Evolutionary conservation across 1,140 invertebrate species (phyloP), one percentile per base, ranked within the genome.

Genomic region (Drosophila pachea): DNA sequence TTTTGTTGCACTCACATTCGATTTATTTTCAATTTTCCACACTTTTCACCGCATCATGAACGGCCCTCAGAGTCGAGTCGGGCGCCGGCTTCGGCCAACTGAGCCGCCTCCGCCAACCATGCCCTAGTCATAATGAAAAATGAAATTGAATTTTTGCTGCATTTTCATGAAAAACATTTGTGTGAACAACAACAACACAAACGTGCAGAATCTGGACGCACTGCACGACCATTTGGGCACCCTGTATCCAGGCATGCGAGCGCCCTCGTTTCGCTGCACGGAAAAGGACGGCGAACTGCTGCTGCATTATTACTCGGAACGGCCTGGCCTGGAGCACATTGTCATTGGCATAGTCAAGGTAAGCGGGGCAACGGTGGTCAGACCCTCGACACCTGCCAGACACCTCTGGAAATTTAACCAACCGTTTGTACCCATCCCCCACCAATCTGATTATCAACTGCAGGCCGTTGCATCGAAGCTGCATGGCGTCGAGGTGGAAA

Each of bases 271-370:
- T 90, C 92, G 96, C 5, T 98, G 97, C 88, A 97, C 96, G 0
- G 96, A 97, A 79, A 94, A 95, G 89, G 96, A 97, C 90, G 96
- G 96, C 0, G 94, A 95, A 7, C 90, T 97, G 8, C 91, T 97
- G 29, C 91, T 98, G 6, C 96, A 98, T 90, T 98, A 98, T 90
- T 98, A 97, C 90, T 97, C 96, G 0, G 96, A 98, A 84, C 92
- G 96, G 68, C 95, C 95, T 7, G 96, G 96, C n/a, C 91, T 98
- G 47, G 96, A 98, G 88, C 93, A 96, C 81, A 98, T 98, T 78
- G 97, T 98, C 64, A 97, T 97, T 78, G 97, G 96, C 29, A 97
- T 97, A 73, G 96, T 98, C 5, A 98, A 97, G 93, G 96, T 97
- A 91, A 86, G 74, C 12, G 9, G 40, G 4, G 12, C 12, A 1